A percentile compares a stretch with the other conserved stretches of the same genome.
These are phyloP conservation scores for Axis porcinus DNA, from an alignment of 2,113 vertebrate genomes.

Conservation along the genomic window DNA sequence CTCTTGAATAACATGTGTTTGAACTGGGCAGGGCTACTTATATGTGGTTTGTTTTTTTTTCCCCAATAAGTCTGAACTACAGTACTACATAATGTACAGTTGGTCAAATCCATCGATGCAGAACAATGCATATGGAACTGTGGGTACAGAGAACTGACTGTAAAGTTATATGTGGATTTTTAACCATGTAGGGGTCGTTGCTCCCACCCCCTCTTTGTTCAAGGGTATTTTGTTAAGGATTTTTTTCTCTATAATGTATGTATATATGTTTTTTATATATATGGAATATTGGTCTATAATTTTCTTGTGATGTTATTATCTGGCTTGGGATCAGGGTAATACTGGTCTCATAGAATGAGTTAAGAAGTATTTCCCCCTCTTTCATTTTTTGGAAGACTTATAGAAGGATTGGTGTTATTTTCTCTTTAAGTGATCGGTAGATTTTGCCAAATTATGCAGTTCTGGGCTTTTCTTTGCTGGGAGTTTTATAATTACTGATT, in stretches of 20 bases:
- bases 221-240: background rate
- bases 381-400: background rate
- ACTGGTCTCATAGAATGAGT: background rate
- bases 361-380: background rate
- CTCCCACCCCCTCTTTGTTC: background rate
- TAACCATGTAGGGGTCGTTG: background rate
- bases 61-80: background rate
- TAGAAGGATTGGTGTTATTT: background rate
- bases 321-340: background rate
- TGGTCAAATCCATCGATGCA: background rate
- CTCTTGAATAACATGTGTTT: background rate
- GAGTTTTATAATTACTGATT: background rate
- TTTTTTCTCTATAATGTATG: background rate
- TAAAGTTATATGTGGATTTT: background rate
- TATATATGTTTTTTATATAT: background rate
- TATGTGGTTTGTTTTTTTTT: background rate
- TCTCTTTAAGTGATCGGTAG: background rate
- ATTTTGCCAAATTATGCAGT: background rate
- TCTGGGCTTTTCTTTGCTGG: background rate
- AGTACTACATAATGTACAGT: background rate
- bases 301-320: background rate
- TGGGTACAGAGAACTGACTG: background rate
- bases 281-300: background rate
- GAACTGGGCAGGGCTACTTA: background rate
- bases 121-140: background rate